A percentile compares a stretch with the other conserved stretches of the same genome.
These are phyloP conservation scores for Scaptomyza caliginosa DNA, from an alignment of 2,888 invertebrate genomes.

Conservation along the genomic window DNA sequence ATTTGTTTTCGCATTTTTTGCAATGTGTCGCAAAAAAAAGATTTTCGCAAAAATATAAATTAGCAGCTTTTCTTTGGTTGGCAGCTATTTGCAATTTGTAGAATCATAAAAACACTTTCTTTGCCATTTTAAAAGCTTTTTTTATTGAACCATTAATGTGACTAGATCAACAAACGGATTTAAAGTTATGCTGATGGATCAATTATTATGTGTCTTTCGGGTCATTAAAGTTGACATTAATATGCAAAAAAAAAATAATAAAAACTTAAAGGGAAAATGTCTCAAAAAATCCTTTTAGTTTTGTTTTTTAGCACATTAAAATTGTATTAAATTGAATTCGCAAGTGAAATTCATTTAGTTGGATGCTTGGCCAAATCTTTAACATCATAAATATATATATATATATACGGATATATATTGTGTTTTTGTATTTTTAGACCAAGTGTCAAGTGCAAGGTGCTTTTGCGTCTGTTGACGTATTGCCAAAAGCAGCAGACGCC, in stretches of 20 bases:
- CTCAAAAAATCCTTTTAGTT: constrained; percentile 74
- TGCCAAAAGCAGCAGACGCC: constrained; percentile 53
- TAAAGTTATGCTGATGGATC: constrained; percentile 46
- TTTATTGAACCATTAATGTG: constrained; percentile 65
- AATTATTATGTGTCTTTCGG: constrained; percentile 13
- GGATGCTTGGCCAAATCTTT: constrained; percentile 18
- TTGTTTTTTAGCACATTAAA: constrained; percentile 24
- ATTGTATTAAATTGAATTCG: background rate
- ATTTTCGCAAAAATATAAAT: constrained; percentile 42
- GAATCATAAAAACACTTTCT: background rate
- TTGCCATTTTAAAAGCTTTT: constrained; percentile 25
- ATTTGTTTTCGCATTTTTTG: constrained; percentile 8
- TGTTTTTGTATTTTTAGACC: constrained; percentile 66
- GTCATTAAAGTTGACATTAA: constrained; percentile 35
- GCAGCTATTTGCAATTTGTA: constrained; percentile 1
- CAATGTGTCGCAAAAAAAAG: constrained; percentile 37
- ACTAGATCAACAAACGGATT: constrained; percentile 34
- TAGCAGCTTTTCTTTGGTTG: constrained; percentile 6
- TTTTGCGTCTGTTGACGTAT: constrained; percentile 42
- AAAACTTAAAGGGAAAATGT: constrained; percentile 31
- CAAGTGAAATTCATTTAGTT: constrained; percentile 6
- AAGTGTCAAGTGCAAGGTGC: constrained; percentile 74
- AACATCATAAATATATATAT: constrained; percentile 62
- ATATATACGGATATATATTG: too few species aligned
- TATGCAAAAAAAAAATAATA: background rate